A percentile compares a stretch with the other conserved stretches of the same genome.
Evolutionary conservation across 2,888 invertebrate species (phyloP).

Genomic region (Acanthosepion esculentum): DNA sequence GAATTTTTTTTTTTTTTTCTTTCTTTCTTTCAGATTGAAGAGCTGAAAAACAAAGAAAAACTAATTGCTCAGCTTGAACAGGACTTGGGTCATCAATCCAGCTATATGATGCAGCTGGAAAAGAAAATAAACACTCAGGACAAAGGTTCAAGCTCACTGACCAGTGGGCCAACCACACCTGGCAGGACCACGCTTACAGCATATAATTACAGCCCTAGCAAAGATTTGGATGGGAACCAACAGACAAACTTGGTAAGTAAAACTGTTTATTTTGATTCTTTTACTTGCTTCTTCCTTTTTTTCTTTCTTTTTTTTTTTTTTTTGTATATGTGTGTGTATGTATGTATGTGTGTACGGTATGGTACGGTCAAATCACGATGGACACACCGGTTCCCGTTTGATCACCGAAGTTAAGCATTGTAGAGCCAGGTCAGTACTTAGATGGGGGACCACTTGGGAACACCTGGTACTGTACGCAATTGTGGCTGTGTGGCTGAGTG

Average conservation of each 20-base stretch:
- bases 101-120: constrained; percentile 52
- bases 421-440: too few relatives aligned
- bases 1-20: background rate
- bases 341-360: too few relatives aligned
- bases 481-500: too few relatives aligned
- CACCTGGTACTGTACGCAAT: too few relatives aligned
- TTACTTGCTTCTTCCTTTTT: background rate
- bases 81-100: constrained; percentile 59
- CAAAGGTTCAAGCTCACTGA: constrained; percentile 33
- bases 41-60: constrained; percentile 52
- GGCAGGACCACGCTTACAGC: constrained; percentile 37
- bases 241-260: constrained; percentile 42
- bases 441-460: too few relatives aligned
- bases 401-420: too few relatives aligned
- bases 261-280: background rate
- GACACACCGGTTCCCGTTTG: too few relatives aligned
- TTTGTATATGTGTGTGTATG: too few relatives aligned
- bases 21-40: constrained; percentile 36
- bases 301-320: too few relatives aligned
- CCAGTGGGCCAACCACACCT: constrained; percentile 40
- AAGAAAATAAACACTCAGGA: constrained; percentile 40
- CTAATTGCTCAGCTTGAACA: constrained; percentile 61
- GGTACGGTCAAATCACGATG: too few relatives aligned
- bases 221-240: constrained; percentile 44
- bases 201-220: constrained; percentile 45